Evolutionary conservation across 2,888 invertebrate species (phyloP), one percentile per base, ranked within the genome.

Genomic region (Clivina fossor): DNA sequence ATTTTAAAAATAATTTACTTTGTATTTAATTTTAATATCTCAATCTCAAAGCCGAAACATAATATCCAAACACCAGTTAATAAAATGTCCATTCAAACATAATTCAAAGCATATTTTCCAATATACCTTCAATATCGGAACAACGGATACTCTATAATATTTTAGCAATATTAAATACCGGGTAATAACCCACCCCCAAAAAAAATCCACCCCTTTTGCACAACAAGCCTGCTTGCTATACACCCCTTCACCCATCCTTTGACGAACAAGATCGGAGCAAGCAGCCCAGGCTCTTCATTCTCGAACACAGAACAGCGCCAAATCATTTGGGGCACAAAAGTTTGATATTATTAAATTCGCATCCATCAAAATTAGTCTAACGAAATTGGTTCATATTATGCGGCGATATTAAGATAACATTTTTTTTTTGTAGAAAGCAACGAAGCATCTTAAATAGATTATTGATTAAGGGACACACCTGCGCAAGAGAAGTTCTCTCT

Each of bases 281-380:
- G 5, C 26, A 7, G 5, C 33, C 9, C 4, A 33, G 11, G 13
- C 4, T n/a, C 11, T 8, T 33, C 11, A 33, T n/a, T n/a, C n/a
- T n/a, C n/a, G 13, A 9, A 4, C 33, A 9, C 33, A 33, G 40
- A 49, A 38, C 24, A 28, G 28, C n/a, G 26, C 44, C 44, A 32
- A 44, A 43, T 53, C 33, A 44, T 53, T 44, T 53, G 18, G 35
- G 15, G 35, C 18, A 19, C n/a, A 35, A 44, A 53, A 53, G 44
- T 53, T 53, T 53, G 16, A 20, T 20, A 30, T 40, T 55, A 55
- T 55, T 55, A 55, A 55, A 47, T 13, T 55, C 30, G 11, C 47
- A 55, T 55, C 47, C 46, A 55, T 55, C 55, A 55, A 40, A 55
- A 55, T 55, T 55, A 55, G 55, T 47, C 55, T 18, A n/a, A 13